These are phyloP conservation scores for Mnemiopsis leidyi DNA, from an alignment of 37 sponge, comb jelly and placozoan genomes.

Conservation along the genomic window DNA sequence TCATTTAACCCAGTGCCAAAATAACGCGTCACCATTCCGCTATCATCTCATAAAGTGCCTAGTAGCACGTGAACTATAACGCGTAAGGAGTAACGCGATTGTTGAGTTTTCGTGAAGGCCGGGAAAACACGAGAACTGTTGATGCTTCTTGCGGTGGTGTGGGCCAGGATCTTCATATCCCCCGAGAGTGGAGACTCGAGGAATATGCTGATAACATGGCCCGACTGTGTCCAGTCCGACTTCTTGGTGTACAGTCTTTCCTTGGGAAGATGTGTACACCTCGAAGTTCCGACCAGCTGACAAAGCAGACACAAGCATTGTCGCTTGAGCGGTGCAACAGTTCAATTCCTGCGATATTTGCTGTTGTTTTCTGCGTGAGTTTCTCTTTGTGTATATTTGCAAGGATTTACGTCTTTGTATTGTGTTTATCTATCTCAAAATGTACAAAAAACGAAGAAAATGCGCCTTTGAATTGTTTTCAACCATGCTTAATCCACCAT, in stretches of 20 bases:
- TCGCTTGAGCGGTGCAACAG: neutral
- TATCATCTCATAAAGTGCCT: neutral
- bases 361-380: neutral
- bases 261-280: neutral
- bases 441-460: neutral
- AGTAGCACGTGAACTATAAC: too few species aligned
- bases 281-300: neutral
- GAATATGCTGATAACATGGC: neutral
- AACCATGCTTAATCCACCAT: too few species aligned
- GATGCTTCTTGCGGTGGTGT: neutral
- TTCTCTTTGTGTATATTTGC: neutral
- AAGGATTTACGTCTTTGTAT: neutral
- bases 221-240: neutral
- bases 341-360: neutral
- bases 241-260: neutral
- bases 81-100: neutral
- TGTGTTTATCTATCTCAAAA: neutral
- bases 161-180: constrained; percentile 4
- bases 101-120: neutral
- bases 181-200: constrained; percentile 33
- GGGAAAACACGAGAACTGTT: neutral
- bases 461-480: too few species aligned
- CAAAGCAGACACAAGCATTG: neutral
- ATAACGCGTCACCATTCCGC: too few species aligned
- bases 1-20: too few species aligned